A percentile compares a stretch with the other conserved stretches of the same genome.
Evolutionary conservation across 2,113 vertebrate genomes (phyloP).

Genomic region (Phalacrocorax brasilianus): DNA sequence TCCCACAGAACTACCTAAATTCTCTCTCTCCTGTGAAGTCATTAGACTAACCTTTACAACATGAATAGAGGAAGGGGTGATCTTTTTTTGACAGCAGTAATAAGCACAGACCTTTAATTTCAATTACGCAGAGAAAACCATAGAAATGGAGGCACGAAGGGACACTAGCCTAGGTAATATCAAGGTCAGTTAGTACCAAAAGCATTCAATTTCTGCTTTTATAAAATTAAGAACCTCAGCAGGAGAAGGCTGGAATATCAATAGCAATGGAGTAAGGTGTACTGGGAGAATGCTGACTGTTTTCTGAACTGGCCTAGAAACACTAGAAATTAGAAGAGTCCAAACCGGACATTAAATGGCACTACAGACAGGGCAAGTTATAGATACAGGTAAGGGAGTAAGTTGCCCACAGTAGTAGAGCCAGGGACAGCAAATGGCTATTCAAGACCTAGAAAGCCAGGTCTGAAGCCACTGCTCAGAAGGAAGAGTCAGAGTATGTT

Average conservation of each 20-base stretch:
- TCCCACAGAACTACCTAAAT: not conserved
- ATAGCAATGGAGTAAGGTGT: not conserved
- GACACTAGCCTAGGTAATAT: not conserved
- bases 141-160: not conserved
- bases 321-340: not conserved
- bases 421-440: not conserved
- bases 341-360: not conserved
- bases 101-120: not conserved
- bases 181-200: not conserved
- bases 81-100: conserved; percentile 5
- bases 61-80: not conserved
- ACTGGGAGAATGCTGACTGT: not conserved
- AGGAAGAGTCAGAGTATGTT: not conserved
- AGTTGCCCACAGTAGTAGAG: not conserved
- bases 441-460: not conserved
- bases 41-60: not conserved
- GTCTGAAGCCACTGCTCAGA: not conserved
- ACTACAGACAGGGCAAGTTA: not conserved
- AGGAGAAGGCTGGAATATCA: not conserved
- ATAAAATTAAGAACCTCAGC: not conserved
- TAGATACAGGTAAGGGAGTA: not conserved
- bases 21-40: not conserved
- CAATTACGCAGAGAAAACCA: not conserved
- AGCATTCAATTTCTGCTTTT: not conserved
- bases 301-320: not conserved